Conservation (phyloP, 2,113 vertebrate species). For the Burhinus bistriatus region DNA sequence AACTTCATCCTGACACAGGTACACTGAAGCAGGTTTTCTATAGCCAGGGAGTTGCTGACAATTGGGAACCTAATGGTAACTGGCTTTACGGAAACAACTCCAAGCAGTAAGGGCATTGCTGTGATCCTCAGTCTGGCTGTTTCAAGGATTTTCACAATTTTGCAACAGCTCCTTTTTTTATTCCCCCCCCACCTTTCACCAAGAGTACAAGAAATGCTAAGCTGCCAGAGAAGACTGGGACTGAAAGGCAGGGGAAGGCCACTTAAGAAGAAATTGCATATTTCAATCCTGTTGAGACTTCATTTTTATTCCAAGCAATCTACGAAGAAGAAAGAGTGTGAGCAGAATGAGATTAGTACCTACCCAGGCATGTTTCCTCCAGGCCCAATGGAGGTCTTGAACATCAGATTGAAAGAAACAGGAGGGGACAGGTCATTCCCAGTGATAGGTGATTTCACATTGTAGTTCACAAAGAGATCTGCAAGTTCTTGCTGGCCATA, state of each 20-base stretch:
- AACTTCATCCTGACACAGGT: neutral
- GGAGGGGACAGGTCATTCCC: slow-evolving; percentile 93
- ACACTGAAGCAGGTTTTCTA: neutral
- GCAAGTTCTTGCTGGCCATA: slow-evolving; percentile 89
- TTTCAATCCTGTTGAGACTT: neutral
- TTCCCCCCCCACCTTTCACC: too few relatives aligned
- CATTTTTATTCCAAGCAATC: neutral
- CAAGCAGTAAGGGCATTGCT: neutral
- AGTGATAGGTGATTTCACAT: slow-evolving; percentile 91
- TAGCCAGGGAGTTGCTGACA: neutral
- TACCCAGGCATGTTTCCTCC: slow-evolving; percentile 96
- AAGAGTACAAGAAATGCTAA: neutral
- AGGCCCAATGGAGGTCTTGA: slow-evolving; percentile 96
- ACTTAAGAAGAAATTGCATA: neutral
- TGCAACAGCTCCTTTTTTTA: neutral
- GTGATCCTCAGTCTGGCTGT: neutral
- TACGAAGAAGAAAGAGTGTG: neutral
- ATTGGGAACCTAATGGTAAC: rapidly evolving
- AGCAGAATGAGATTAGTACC: slow-evolving; percentile 6
- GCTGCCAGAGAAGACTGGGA: neutral
- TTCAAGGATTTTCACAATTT: neutral
- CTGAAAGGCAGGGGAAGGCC: neutral
- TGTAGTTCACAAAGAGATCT: slow-evolving; percentile 93
- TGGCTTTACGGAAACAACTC: neutral
- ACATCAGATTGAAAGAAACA: slow-evolving; percentile 97